A percentile compares a stretch with the other conserved stretches of the same genome.
Conservation (phyloP, 92 coral and sea anemone species). For the Porites evermanni region DNA sequence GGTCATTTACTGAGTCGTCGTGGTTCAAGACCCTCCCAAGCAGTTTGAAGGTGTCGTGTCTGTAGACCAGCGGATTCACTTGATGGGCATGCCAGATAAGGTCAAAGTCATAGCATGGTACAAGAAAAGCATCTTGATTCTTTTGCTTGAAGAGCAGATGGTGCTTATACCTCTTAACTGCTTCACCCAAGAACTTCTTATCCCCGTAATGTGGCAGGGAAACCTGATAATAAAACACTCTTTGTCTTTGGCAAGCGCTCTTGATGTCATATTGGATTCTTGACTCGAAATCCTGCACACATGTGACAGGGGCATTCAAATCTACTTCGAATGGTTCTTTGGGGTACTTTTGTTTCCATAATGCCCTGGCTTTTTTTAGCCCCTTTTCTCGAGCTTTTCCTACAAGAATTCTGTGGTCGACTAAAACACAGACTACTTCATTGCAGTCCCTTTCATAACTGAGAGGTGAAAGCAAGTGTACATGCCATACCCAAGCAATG, state of each 20-base stretch:
- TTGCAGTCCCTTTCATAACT: slow-evolving; percentile 74
- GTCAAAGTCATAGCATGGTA: too few relatives aligned
- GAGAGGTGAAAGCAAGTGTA: slow-evolving; percentile 80
- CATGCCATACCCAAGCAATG: slow-evolving; percentile 76
- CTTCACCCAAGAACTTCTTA: too few relatives aligned
- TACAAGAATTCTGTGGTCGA: slow-evolving; percentile 59
- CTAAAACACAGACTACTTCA: slow-evolving; percentile 57
- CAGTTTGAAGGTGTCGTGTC: slow-evolving; percentile 37
- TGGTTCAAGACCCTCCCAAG: slow-evolving; percentile 55
- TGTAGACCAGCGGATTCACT: slow-evolving; percentile 53
- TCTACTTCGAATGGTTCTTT: slow-evolving; percentile 64
- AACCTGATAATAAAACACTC: too few relatives aligned
- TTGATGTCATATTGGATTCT: slow-evolving; percentile 12
- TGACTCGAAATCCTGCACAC: slow-evolving; percentile 22
- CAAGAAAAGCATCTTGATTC: too few relatives aligned
- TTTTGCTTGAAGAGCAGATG: too few relatives aligned
- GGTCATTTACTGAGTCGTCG: slow-evolving; percentile 58
- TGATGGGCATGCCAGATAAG: too few relatives aligned
- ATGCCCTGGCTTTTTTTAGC: slow-evolving; percentile 37
- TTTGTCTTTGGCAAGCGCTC: too few relatives aligned
- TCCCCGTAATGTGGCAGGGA: too few relatives aligned
- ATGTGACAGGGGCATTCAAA: slow-evolving; percentile 42
- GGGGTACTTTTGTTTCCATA: slow-evolving; percentile 69
- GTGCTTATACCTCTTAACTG: too few relatives aligned
- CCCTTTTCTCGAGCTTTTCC: slow-evolving; percentile 51